Base-by-base conservation (phyloP, 2,888 invertebrate genomes). In the Hypsopygia costalis region DNA sequence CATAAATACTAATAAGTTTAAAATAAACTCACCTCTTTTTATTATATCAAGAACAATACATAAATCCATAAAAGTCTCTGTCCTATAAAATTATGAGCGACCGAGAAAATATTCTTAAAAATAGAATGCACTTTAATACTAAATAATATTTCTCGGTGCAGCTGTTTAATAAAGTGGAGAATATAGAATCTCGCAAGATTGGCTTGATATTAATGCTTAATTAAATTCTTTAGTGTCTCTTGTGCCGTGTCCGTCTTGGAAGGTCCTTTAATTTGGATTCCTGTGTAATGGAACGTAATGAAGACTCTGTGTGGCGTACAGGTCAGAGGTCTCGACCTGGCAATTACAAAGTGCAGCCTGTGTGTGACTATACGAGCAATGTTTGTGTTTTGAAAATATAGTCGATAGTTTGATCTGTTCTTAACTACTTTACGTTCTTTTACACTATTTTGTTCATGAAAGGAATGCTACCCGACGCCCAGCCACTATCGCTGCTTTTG, bases 211-310 rank as follows among this genome's bases (percentile, higher is more conserved):
- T 55, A 58, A 49, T 58, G 53, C 52, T 59, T 56, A 56, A 62
- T 62, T 55, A 60, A 65, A 61, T 66, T 62, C 57, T 60, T 62
- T 42, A 55, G 50, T 50, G 49, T 42, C 45, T 41, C 47, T 52
- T 22, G 8, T 12, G 25, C 16, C 45, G 34, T 37, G 52, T 55
- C 49, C 51, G 45, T 50, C 43, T 52, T 51, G 43, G 46, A 42
- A 51, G 34, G 51, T 44, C 58, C 61, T 67, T 60, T 64, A 52
- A 69, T 73, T 66, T 59, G 53, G 59, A 66, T 62, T 59, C 54
- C 57, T 51, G 44, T 40, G 54, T 52, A 58, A 56, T 54, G 50
- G 46, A 49, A 52, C 45, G 49, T 52, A 58, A 58, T 57, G 48
- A 58, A 56, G 49, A 49, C 40, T 52, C 49, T 37, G 34, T 46